Conservation (phyloP, 2,113 vertebrate species). For the Manacus vitellinus region DNA sequence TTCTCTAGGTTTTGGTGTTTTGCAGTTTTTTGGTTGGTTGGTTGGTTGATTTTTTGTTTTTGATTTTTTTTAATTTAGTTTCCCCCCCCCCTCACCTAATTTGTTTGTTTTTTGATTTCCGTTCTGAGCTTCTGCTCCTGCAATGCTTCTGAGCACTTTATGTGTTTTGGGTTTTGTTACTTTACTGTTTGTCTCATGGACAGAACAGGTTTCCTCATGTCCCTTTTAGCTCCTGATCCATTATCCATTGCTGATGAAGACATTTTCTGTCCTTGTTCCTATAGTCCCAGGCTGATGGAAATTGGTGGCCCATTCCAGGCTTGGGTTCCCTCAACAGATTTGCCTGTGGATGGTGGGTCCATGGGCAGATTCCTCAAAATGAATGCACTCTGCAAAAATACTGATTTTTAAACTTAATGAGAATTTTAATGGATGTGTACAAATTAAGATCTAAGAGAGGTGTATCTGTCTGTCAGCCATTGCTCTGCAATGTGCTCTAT, state of each 20-base stretch:
- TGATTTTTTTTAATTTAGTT: too few species aligned
- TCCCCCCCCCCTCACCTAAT: not conserved
- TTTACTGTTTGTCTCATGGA: not conserved
- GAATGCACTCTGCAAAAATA: not conserved
- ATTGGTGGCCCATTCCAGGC: not conserved
- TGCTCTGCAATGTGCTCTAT: not conserved
- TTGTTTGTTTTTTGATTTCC: not conserved
- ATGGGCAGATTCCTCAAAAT: not conserved
- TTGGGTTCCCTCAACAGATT: not conserved
- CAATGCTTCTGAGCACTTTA: not conserved
- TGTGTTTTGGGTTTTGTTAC: not conserved
- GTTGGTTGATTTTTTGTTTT: too few species aligned
- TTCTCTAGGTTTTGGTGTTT: not conserved
- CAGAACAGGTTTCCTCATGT: not conserved
- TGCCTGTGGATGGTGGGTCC: not conserved
- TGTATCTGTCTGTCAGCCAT: not conserved
- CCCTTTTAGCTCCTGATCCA: not conserved
- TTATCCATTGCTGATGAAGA: not conserved
- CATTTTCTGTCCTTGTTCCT: not conserved
- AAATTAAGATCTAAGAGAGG: not conserved
- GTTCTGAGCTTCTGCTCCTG: not conserved
- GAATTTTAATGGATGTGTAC: not conserved
- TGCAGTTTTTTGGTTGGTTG: too few species aligned
- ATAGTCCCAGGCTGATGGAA: not conserved
- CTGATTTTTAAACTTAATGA: fast-evolving